phyloP scores from a whole-genome alignment of 2,888 invertebrate species.

The Drosophila anomelani region DNA sequence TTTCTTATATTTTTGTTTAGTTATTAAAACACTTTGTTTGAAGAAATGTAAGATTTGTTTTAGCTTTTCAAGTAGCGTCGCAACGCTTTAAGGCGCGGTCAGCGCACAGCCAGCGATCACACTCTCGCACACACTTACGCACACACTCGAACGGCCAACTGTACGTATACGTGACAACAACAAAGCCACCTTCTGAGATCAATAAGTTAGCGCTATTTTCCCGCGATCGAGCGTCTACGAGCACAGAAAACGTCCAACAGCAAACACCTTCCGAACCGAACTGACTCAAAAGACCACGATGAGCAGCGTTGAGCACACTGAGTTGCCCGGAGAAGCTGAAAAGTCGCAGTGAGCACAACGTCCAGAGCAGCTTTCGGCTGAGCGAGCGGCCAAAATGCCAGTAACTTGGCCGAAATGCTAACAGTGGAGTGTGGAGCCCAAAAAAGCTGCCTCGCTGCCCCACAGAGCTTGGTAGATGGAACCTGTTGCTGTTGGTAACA shows the following conservation, averaged over 20 bases:
- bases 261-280: constrained; percentile 65
- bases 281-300: too few species aligned
- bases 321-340: constrained; percentile 45
- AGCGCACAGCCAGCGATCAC: constrained; percentile 65
- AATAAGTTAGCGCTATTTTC: constrained; percentile 51
- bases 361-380: constrained; percentile 46
- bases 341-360: constrained; percentile 9
- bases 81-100: constrained; percentile 78
- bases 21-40: not conserved
- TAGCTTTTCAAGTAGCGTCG: constrained; percentile 23
- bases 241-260: constrained; percentile 66
- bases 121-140: constrained; percentile 35
- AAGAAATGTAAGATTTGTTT: constrained; percentile 4
- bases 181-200: constrained; percentile 80
- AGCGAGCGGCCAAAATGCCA: constrained; percentile 15
- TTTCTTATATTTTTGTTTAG: not conserved
- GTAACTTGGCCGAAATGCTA: constrained; percentile 70
- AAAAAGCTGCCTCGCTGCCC: constrained; percentile 6
- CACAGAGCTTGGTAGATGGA: not conserved
- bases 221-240: constrained; percentile 41
- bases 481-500: constrained; percentile 11
- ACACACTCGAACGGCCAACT: constrained; percentile 21
- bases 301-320: constrained; percentile 54
- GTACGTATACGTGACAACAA: constrained; percentile 47
- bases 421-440: constrained; percentile 29